phyloP scores from a whole-genome alignment of 2,113 vertebrate species.

The Capreolus pygargus region DNA sequence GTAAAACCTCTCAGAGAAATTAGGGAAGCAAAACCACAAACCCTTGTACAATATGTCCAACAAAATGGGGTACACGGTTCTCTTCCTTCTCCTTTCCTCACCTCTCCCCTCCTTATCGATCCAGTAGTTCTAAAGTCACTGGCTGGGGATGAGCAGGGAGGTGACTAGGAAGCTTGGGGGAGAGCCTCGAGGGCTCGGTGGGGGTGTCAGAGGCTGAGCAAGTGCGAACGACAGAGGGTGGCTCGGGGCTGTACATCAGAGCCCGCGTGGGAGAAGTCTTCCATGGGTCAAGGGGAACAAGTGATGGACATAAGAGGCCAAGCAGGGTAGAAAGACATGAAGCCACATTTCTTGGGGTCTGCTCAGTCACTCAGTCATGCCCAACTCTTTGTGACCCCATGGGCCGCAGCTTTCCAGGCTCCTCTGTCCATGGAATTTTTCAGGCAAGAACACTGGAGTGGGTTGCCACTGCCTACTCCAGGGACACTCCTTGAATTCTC shows the following conservation, averaged over 20 bases:
- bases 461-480: neutral
- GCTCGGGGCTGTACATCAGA: neutral
- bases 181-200: rapidly evolving
- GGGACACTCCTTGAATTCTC: neutral
- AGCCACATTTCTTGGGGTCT: neutral
- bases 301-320: neutral
- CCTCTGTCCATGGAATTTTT: neutral
- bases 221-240: neutral
- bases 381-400: neutral
- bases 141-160: neutral
- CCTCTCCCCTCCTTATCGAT: neutral
- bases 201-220: neutral
- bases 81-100: neutral
- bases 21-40: neutral
- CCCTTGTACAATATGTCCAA: neutral
- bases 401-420: neutral
- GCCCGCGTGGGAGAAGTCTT: neutral
- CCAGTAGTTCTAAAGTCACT: neutral
- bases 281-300: neutral
- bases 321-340: neutral
- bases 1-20: neutral
- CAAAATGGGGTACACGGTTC: neutral
- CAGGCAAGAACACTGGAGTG: neutral
- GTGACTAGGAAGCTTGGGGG: neutral
- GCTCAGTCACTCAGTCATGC: neutral